A percentile compares a stretch with the other conserved stretches of the same genome.
phyloP scores from a whole-genome alignment of 2,113 vertebrate species.

The Pollachius pollachius region DNA sequence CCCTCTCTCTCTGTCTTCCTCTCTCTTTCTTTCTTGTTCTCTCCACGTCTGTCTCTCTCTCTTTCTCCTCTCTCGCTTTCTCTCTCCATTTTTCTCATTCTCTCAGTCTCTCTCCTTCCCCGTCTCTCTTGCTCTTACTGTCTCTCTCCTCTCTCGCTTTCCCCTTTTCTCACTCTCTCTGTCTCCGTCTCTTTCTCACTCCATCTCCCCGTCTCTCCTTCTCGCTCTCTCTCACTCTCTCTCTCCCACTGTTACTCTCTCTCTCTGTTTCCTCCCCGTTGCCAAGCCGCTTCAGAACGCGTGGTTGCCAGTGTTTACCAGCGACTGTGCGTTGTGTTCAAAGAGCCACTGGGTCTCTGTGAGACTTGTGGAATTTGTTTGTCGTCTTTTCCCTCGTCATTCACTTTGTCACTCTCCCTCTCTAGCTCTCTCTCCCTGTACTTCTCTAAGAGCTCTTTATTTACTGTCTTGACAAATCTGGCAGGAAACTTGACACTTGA shows the following conservation, averaged over 20 bases:
- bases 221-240: too few species aligned
- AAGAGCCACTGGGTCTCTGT: conserved; percentile 51
- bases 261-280: not conserved
- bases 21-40: too few species aligned
- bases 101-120: not conserved
- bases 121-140: not conserved
- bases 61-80: conserved; percentile 6
- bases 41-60: conserved; percentile 22
- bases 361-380: conserved; percentile 70
- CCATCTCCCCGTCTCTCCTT: conserved; percentile 9
- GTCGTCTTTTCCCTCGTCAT: conserved; percentile 60
- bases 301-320: conserved; percentile 22
- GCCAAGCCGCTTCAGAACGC: not conserved
- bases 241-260: not conserved
- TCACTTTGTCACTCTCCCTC: conserved; percentile 27
- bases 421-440: too few species aligned
- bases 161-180: fast-evolving
- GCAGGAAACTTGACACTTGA: conserved; percentile 30
- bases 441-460: conserved; percentile 66
- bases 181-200: conserved; percentile 5
- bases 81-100: not conserved
- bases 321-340: conserved; percentile 45
- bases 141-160: not conserved
- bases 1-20: too few species aligned
- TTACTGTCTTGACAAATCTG: conserved; percentile 18